Base-by-base conservation (phyloP, 2,797 vertebrate genomes). In the Taenioides sp. region DNA sequence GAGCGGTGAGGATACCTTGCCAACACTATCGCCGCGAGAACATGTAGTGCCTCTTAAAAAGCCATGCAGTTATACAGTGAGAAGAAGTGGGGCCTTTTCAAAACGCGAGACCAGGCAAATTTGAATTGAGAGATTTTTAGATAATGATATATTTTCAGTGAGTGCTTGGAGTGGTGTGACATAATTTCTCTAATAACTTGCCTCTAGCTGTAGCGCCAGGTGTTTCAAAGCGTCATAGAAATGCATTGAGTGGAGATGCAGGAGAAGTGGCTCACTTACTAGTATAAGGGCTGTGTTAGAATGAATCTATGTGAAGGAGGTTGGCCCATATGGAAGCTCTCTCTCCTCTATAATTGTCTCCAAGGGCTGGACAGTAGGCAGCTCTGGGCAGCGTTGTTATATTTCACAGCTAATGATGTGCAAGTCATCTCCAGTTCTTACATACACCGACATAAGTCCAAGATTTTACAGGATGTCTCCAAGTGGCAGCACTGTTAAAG, bases 381-480 rank as follows among this genome's bases (percentile, higher is more conserved):
- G 81, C 90, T 91, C 79, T 88, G 83, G 89, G 88, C 86, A 34
- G 81, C 86, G 86, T 86, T 88, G 90, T 92, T 92, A 88, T 92
- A 92, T 93, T 92, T 93, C 92, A 92, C 90, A 90, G 89, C 90
- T 92, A 91, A 92, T 91, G 89, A 92, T 89, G 90, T 88, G 86
- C 81, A 80, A 90, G 89, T 86, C 86, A 78, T 90, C 80, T 84
- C 84, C 78, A 66, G 84, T 80, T 87, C 86, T 89, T 90, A 90
- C 90, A 86, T 87, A 82, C 81, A 73, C 80, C 80, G 79, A 86
- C 80, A 88, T 72, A 70, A 74, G 71, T 81, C 83, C 78, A 75
- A 85, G 89, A 90, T 90, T 83, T 79, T 80, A 82, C 67, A 85
- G 54, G 34, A 7, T 37, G 34, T 37, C 34, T 37, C 34, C 73